phyloP scores from a whole-genome alignment of 2,888 invertebrate genomes.

The Leptopilina myrica region DNA sequence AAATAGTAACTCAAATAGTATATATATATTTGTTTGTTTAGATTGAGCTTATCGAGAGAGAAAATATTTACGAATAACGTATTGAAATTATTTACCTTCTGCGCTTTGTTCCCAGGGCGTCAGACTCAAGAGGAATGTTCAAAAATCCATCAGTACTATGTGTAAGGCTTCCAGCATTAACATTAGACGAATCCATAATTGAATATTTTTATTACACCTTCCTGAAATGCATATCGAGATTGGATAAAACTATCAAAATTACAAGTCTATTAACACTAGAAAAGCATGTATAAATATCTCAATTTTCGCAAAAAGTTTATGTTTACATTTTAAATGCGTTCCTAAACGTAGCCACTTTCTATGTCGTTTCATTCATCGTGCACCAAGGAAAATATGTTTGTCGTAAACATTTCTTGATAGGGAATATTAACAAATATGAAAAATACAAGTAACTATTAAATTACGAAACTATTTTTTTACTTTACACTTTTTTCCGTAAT shows the following conservation, averaged over 20 bases:
- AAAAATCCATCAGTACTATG: constrained; percentile 68
- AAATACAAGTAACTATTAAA: neutral
- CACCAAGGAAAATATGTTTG: neutral
- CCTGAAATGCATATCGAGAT: neutral
- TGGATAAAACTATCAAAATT: neutral
- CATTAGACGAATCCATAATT: constrained; percentile 57
- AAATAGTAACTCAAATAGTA: too few species aligned
- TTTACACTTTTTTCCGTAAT: neutral
- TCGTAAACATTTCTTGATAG: neutral
- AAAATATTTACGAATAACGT: too few species aligned
- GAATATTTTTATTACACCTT: neutral
- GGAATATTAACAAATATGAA: neutral
- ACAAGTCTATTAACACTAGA: neutral
- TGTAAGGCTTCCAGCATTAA: constrained; percentile 63
- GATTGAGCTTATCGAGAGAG: neutral
- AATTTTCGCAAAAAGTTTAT: neutral
- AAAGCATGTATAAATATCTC: neutral
- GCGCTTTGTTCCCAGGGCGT: constrained; percentile 71
- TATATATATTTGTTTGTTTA: neutral
- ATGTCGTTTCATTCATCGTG: neutral
- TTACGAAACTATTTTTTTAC: constrained; percentile 6
- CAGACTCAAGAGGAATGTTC: constrained; percentile 71
- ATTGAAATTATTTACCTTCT: constrained; percentile 65
- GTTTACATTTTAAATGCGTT: neutral
- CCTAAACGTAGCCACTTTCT: neutral